Evolutionary conservation across 2,888 invertebrate species (phyloP).

Genomic region (Linnaemya tessellans): DNA sequence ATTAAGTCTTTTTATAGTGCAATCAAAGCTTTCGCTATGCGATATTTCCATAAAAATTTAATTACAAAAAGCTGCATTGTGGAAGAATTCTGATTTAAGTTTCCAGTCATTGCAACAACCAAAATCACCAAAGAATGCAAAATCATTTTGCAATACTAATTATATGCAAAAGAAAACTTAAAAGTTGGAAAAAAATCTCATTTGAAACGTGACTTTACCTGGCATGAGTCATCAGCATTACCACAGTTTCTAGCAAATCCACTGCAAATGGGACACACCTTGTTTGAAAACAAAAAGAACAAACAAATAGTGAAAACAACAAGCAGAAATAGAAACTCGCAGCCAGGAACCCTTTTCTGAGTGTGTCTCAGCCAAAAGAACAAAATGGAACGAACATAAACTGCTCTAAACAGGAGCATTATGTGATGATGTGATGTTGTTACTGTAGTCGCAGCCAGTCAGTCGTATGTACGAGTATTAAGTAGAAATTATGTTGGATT

Average conservation of each 20-base stretch:
- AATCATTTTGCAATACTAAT: slow-evolving; percentile 41
- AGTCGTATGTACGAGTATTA: background rate
- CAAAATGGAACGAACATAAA: slow-evolving; percentile 29
- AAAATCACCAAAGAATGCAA: slow-evolving; percentile 7
- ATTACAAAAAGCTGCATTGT: background rate
- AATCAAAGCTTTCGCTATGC: background rate
- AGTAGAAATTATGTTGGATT: slow-evolving; percentile 59
- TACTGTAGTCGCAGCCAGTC: slow-evolving; percentile 25
- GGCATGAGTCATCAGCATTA: slow-evolving; percentile 61
- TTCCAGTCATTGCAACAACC: slow-evolving; percentile 21
- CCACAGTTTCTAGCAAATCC: slow-evolving; percentile 7
- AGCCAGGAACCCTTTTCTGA: slow-evolving; percentile 35
- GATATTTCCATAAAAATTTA: background rate
- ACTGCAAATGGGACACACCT: slow-evolving; percentile 58
- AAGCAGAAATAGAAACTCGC: slow-evolving; percentile 1
- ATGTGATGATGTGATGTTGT: slow-evolving; percentile 50
- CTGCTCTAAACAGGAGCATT: slow-evolving; percentile 41
- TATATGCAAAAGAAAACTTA: slow-evolving; percentile 46
- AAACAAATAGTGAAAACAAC: background rate
- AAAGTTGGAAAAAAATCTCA: slow-evolving; percentile 40
- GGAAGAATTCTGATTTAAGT: background rate
- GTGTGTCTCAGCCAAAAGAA: slow-evolving; percentile 2
- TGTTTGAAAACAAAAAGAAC: slow-evolving; percentile 27
- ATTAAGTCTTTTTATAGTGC: background rate
- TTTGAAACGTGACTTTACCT: slow-evolving; percentile 57